Evolutionary conservation across 2,113 vertebrate species (phyloP), one percentile per base, ranked within the genome.

Genomic region (Himantopus leucocephalus): DNA sequence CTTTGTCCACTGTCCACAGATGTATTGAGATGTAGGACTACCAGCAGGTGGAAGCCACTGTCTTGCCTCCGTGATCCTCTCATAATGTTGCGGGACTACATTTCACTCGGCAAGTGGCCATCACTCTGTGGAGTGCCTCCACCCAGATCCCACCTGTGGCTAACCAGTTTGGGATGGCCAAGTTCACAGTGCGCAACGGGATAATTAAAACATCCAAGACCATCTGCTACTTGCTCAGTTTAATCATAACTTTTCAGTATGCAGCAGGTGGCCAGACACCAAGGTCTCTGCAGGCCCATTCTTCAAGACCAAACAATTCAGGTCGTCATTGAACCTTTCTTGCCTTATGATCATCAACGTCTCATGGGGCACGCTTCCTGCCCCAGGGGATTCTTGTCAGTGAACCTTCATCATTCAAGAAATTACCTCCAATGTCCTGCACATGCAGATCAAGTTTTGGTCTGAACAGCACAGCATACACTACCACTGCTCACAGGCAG

Each of bases 371-470:
- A 62, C 1, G 1, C 37, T 47, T 87, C n/a, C 63, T 37, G 24
- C 18, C 10, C 29, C 37, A 30, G 9, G 6, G 14, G 5, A 72
- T 72, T 59, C 47, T 59, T 66, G 63, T 1, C 0, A 0, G 8
- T 59, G 32, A 85, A 50, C 9, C 6, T 73, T 30, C 45, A 18
- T 37, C 52, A 50, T 60, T 76, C 63, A 89, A 66, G 26, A 86
- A 84, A 86, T 79, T 59, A 59, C 30, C 30, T 72, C 72, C 59
- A 35, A 4, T 18, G 16, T 53, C 47, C 62, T 60, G 23, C 15
- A 59, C 8, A 4, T 8, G 18, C 41, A 85, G 63, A 86, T 48
- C 26, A 74, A 21, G 30, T 73, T 95, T 76, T 35, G 18, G 17
- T 71, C 37, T 76, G 56, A 92, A 47, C 2, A 3, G 34, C 45